phyloP scores from a whole-genome alignment of 2,888 invertebrate genomes.

The Ischnus inquisitorius region DNA sequence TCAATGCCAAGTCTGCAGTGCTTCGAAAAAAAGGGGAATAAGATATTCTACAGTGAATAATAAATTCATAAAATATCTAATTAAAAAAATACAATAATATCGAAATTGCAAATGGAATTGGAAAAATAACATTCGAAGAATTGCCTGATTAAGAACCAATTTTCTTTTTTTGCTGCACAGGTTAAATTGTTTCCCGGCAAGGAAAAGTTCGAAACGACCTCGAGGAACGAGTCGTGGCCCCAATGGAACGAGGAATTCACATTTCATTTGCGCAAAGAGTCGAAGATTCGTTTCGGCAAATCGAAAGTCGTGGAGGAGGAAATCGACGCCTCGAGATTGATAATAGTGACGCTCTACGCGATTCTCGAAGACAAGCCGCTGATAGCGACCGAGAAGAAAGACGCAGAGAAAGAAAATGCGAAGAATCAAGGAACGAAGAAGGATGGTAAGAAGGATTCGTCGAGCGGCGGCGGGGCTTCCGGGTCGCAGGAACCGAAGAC shows the following conservation, averaged over 20 bases:
- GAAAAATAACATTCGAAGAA: neutral
- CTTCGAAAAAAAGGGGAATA: no score
- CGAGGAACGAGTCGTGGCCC: constrained; percentile 92
- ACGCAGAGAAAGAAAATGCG: constrained; percentile 80
- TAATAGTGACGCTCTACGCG: constrained; percentile 90
- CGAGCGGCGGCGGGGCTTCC: constrained; percentile 64
- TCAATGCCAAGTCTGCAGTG: no score
- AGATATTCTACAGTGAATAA: constrained; percentile 14
- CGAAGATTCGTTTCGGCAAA: constrained; percentile 84
- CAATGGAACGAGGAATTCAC: constrained; percentile 93
- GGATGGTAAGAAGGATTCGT: constrained; percentile 76
- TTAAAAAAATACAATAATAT: constrained; percentile 5
- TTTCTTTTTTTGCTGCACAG: constrained; percentile 86
- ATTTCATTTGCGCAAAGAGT: constrained; percentile 88
- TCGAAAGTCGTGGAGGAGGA: constrained; percentile 87
- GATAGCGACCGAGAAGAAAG: constrained; percentile 83
- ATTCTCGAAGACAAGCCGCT: constrained; percentile 87
- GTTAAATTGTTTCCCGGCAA: constrained; percentile 90
- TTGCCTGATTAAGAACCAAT: no score
- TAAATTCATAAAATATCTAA: neutral
- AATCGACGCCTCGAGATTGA: constrained; percentile 88
- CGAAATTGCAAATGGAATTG: neutral
- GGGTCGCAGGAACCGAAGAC: constrained; percentile 83
- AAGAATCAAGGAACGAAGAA: constrained; percentile 78
- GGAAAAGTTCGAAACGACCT: constrained; percentile 91